phyloP scores from a whole-genome alignment of 1,140 invertebrate species.

The Leptinotarsa undecemlineata region DNA sequence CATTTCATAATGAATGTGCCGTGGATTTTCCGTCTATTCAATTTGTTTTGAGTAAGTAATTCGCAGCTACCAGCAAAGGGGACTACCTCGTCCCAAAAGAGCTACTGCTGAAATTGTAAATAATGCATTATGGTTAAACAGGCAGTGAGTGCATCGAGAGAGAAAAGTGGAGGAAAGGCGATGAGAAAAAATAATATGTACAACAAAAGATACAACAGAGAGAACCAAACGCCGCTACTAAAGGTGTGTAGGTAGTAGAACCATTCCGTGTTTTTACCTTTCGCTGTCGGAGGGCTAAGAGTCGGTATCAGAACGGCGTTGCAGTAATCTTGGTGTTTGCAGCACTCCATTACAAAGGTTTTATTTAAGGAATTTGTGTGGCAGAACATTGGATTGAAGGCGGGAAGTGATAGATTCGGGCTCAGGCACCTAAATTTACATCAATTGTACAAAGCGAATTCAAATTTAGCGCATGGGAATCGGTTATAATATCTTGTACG shows the following conservation, averaged over 20 bases:
- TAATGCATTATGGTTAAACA: constrained; percentile 15
- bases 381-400: constrained; percentile 56
- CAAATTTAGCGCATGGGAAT: not conserved
- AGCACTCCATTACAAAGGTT: constrained; percentile 68
- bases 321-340: constrained; percentile 63
- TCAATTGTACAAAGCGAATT: constrained; percentile 1
- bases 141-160: constrained; percentile 18
- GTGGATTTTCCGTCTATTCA: too few species aligned
- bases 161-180: constrained; percentile 12
- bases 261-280: constrained; percentile 55
- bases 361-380: constrained; percentile 56
- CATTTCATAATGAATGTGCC: too few species aligned
- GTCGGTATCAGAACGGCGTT: constrained; percentile 58
- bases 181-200: constrained; percentile 10
- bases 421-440: constrained; percentile 54
- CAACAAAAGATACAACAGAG: constrained; percentile 13
- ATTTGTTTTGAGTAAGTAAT: too few species aligned
- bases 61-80: too few species aligned
- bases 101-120: not conserved
- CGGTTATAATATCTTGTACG: too few species aligned
- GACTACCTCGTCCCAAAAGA: too few species aligned
- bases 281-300: constrained; percentile 55
- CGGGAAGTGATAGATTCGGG: constrained; percentile 50
- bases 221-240: not conserved
- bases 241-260: not conserved